Evolutionary conservation across 2,888 invertebrate species (phyloP).

Genomic region (Halictus ligatus): DNA sequence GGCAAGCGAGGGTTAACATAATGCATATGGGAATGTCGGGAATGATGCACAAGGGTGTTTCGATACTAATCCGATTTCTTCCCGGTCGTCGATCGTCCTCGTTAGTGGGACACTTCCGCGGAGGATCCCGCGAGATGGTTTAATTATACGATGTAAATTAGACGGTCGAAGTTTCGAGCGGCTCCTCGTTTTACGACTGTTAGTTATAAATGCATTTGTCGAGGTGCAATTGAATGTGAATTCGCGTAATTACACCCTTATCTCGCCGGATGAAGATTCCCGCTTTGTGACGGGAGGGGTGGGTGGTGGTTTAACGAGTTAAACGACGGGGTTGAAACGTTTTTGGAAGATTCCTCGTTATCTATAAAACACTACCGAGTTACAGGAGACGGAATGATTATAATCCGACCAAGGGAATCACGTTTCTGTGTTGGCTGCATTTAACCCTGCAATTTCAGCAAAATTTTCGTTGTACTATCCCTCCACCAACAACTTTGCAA

Average conservation of each 20-base stretch:
- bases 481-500: background rate
- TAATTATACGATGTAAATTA: conserved; percentile 60
- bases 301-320: background rate
- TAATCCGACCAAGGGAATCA: background rate
- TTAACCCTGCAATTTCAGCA: background rate
- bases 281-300: conserved; percentile 8
- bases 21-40: background rate
- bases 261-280: conserved; percentile 27
- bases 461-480: background rate
- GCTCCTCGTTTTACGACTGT: conserved; percentile 41
- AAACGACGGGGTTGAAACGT: conserved; percentile 1
- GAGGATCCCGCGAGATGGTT: conserved; percentile 31
- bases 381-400: background rate
- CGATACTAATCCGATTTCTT: conserved; percentile 28
- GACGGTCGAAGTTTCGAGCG: conserved; percentile 22
- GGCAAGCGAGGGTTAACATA: background rate
- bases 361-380: background rate
- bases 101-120: conserved; percentile 29
- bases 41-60: conserved; percentile 2
- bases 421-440: background rate
- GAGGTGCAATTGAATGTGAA: conserved; percentile 36
- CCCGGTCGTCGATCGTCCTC: conserved; percentile 19
- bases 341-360: conserved; percentile 9
- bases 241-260: conserved; percentile 37
- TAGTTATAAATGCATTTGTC: conserved; percentile 48